Conservation (phyloP, 2,797 vertebrate genomes). For the Coranthus polyacanthus region DNA sequence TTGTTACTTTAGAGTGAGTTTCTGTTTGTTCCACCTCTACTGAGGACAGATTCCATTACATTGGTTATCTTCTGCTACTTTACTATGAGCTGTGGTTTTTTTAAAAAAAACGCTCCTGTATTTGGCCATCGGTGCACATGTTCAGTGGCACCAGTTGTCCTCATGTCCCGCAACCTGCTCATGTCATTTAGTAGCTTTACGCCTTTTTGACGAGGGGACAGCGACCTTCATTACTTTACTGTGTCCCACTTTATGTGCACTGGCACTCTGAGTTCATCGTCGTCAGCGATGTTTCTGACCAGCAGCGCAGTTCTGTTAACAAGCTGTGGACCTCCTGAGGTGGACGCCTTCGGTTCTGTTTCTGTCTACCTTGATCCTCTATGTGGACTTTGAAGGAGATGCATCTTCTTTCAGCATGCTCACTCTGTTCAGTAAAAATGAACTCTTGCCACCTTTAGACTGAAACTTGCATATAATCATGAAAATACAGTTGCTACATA, state of each 20-base stretch:
- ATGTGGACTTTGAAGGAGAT: slow-evolving; percentile 65
- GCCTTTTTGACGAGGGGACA: slow-evolving; percentile 46
- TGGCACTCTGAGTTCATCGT: slow-evolving; percentile 26
- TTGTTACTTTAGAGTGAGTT: slow-evolving; percentile 50
- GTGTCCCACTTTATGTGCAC: slow-evolving; percentile 42
- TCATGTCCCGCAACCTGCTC: slow-evolving; percentile 51
- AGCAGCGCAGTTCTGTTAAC: slow-evolving; percentile 62
- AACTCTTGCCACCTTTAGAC: slow-evolving; percentile 30
- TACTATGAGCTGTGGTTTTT: slow-evolving; percentile 37
- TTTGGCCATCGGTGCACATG: slow-evolving; percentile 31
- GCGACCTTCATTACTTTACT: slow-evolving; percentile 35
- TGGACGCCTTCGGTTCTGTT: slow-evolving; percentile 67
- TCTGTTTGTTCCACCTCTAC: slow-evolving; percentile 33
- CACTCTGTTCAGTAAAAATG: slow-evolving; percentile 54
- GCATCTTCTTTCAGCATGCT: slow-evolving; percentile 71
- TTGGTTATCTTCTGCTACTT: slow-evolving; percentile 37
- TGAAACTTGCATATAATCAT: slow-evolving; percentile 25
- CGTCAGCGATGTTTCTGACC: slow-evolving; percentile 46
- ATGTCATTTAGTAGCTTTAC: slow-evolving; percentile 44
- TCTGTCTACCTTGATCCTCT: slow-evolving; percentile 48
- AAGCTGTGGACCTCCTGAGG: slow-evolving; percentile 64
- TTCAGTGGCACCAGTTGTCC: slow-evolving; percentile 46
- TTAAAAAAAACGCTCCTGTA: slow-evolving; percentile 42
- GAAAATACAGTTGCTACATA: slow-evolving; percentile 20
- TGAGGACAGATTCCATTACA: slow-evolving; percentile 42